Percentiles rank a stretch among this genome's conserved stretches.
These are phyloP conservation scores for Danio choprae DNA, from an alignment of 2,797 vertebrate genomes.

Conservation along the genomic window DNA sequence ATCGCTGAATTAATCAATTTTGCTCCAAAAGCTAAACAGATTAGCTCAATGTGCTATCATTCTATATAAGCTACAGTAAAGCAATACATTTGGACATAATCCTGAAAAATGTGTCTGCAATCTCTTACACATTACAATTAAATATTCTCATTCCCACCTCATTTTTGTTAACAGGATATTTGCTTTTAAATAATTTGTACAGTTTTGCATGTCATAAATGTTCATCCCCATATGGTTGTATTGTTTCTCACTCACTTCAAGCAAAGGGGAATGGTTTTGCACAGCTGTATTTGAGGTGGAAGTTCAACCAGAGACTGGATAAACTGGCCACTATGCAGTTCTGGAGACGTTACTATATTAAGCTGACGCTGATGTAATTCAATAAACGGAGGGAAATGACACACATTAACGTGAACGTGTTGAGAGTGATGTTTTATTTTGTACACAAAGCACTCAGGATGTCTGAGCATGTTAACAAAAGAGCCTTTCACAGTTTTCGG, in stretches of 20 bases:
- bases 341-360: constrained; percentile 92
- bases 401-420: constrained; percentile 67
- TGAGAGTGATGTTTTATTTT: constrained; percentile 56
- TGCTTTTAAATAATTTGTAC: constrained; percentile 97
- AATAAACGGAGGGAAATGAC: constrained; percentile 95
- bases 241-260: constrained; percentile 85
- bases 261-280: constrained; percentile 87
- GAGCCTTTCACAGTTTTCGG: constrained; percentile 62
- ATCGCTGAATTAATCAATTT: background rate
- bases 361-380: constrained; percentile 95
- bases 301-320: constrained; percentile 84
- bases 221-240: constrained; percentile 84
- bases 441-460: constrained; percentile 33
- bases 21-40: background rate
- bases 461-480: constrained; percentile 52
- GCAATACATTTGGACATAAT: constrained; percentile 42
- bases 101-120: constrained; percentile 74
- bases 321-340: constrained; percentile 85
- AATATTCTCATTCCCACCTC: constrained; percentile 86
- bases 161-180: constrained; percentile 79
- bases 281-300: constrained; percentile 96
- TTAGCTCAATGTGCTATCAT: background rate
- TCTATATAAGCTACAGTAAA: background rate
- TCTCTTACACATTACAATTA: constrained; percentile 86
- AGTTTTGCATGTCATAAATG: constrained; percentile 98